Conservation (phyloP, 2,113 vertebrate species). For the Baryphthengus martii region DNA sequence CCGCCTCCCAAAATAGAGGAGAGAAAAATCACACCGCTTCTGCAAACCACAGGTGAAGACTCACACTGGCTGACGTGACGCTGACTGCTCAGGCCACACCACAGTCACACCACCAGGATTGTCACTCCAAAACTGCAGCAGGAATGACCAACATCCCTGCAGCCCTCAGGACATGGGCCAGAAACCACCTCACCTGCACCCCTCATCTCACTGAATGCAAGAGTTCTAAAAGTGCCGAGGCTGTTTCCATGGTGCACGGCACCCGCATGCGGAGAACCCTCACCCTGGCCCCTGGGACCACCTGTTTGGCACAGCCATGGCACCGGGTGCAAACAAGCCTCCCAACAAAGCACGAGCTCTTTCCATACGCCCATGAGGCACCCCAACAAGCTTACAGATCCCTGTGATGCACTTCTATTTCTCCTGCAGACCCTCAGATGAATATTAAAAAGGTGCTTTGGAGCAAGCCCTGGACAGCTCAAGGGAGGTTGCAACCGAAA, state of each 20-base stretch:
- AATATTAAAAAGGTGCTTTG: neutral
- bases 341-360: neutral
- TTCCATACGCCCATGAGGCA: neutral
- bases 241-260: neutral
- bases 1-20: neutral
- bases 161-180: neutral
- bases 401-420: neutral
- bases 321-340: neutral
- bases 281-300: neutral
- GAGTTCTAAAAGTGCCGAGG: neutral
- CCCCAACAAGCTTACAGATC: neutral
- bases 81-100: neutral
- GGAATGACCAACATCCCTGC: rapidly evolving
- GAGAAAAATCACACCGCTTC: neutral
- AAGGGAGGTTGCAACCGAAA: neutral
- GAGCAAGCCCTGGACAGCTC: neutral
- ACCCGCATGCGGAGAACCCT: rapidly evolving
- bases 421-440: neutral
- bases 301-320: rapidly evolving
- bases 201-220: rapidly evolving
- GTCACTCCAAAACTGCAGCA: neutral
- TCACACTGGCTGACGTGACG: neutral
- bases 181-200: neutral
- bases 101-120: neutral
- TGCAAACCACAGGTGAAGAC: neutral